Base-by-base conservation (phyloP, 2,888 invertebrate genomes). In the Isotomurus palustris region DNA sequence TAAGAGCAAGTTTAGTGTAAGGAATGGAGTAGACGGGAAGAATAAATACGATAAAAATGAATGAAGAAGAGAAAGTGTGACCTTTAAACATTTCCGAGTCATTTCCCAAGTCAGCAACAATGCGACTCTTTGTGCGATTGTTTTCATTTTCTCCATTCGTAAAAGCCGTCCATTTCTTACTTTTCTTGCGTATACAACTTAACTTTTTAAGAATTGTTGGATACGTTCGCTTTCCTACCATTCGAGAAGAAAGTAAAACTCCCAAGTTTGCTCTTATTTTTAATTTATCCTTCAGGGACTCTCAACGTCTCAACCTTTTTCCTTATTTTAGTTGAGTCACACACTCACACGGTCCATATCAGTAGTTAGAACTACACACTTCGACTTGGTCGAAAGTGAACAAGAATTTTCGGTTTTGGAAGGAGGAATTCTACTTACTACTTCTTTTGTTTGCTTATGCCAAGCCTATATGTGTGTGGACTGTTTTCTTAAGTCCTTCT, bases 211-310 rank as follows among this genome's bases (percentile, higher is more conserved):
- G n/a, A n/a, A n/a, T n/a, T 32, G 32, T 32, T 32, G 32, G 32
- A 32, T 32, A n/a, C n/a, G n/a, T n/a, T n/a, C n/a, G n/a, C n/a
- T n/a, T n/a, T n/a, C n/a, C n/a, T n/a, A n/a, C n/a, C n/a, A n/a
- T n/a, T 32, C 8, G 14, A 8, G 8, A 32, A 24, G 47, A 47
- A 44, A 47, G 47, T 22, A 24, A 50, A 50, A 50, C 14, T 50
- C 50, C 50, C 50, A 22, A 50, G 50, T 38, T 55, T 55, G 29
- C 50, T 17, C 54, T 58, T 55, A 41, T 59, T 59, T 59, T 55
- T 59, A 59, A 59, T 59, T 59, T 59, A 59, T 59, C 45, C 59
- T 51, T 45, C 38, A 27, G 51, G 59, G 59, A 59, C 40, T 36
- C 35, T 50, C 38, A 45, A 45, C 44, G 40, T 57, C 52, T 56